phyloP scores from a whole-genome alignment of 2,113 vertebrate genomes.

The Pomatostomus ruficeps region DNA sequence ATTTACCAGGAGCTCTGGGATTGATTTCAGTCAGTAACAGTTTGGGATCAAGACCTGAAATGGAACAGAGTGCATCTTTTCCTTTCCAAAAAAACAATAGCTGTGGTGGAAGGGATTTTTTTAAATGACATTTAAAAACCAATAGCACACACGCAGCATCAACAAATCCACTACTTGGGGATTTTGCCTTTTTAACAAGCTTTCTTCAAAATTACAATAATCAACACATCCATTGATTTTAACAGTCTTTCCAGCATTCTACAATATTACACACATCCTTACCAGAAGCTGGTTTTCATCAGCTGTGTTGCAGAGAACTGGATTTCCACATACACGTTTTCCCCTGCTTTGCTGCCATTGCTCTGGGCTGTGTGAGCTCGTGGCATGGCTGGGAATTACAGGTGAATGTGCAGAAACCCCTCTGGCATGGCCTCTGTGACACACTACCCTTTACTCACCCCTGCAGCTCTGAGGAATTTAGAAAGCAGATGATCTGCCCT shows the following conservation, averaged over 20 bases:
- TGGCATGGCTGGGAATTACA: background rate
- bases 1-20: background rate
- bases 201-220: background rate
- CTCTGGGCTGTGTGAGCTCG: background rate
- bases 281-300: too few relatives aligned
- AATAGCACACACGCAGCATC: background rate
- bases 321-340: accelerated
- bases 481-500: background rate
- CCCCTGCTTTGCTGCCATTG: background rate
- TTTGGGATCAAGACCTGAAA: background rate
- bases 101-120: background rate
- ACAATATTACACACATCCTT: background rate
- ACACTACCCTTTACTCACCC: background rate
- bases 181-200: background rate
- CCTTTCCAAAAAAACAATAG: background rate
- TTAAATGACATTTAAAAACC: background rate
- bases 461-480: background rate
- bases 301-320: background rate
- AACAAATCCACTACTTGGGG: background rate
- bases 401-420: background rate
- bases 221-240: background rate
- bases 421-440: background rate
- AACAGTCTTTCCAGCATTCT: background rate
- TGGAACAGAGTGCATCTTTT: background rate
- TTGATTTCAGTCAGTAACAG: background rate